Evolutionary conservation across 2,888 invertebrate genomes (phyloP).

Genomic region (Coenonympha glycerion): DNA sequence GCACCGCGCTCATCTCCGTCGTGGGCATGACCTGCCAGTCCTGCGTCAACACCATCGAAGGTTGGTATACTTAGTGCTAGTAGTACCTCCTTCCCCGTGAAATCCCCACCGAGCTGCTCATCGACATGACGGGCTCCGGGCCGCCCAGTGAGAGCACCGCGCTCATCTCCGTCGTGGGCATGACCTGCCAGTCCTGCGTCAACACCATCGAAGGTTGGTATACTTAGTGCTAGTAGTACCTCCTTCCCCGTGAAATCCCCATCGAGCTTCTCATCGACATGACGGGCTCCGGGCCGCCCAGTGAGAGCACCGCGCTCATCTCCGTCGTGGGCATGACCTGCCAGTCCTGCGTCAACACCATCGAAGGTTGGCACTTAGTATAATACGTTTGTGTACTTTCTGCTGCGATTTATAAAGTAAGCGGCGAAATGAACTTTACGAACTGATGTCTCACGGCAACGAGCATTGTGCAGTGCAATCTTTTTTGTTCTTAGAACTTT

Average conservation of each 20-base stretch:
- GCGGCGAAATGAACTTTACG: too few species aligned
- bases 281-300: constrained; percentile 36
- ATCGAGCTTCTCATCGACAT: constrained; percentile 65
- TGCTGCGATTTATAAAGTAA: too few species aligned
- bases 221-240: too few species aligned
- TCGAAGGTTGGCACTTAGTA: constrained; percentile 81
- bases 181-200: constrained; percentile 95
- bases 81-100: constrained; percentile 56
- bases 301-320: constrained; percentile 50
- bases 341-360: constrained; percentile 90
- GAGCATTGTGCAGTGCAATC: too few species aligned
- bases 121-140: constrained; percentile 54
- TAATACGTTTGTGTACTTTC: too few species aligned
- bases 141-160: constrained; percentile 38
- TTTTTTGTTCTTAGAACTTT: too few species aligned
- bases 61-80: constrained; percentile 48
- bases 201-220: constrained; percentile 84
- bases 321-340: constrained; percentile 92
- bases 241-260: constrained; percentile 59
- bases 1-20: constrained; percentile 67
- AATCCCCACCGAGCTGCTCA: constrained; percentile 60
- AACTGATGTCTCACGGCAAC: too few species aligned
- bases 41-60: constrained; percentile 91
- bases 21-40: constrained; percentile 94
- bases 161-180: constrained; percentile 81